Base-by-base conservation (phyloP, 2,797 vertebrate species). In the Borostomias antarcticus region DNA sequence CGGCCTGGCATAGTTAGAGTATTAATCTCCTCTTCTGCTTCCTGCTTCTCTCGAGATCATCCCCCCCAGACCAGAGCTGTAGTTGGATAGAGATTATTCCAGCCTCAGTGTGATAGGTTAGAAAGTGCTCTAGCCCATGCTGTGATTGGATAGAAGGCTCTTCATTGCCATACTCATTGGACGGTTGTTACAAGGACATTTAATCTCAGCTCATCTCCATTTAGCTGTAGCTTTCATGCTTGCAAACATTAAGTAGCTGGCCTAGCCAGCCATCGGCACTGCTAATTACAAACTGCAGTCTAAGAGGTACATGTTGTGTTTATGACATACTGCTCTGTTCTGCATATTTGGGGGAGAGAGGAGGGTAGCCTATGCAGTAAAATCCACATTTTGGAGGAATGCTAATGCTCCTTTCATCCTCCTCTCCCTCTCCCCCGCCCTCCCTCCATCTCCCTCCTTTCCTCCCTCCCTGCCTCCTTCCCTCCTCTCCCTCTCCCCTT, bases 1-100 rank as follows among this genome's bases (percentile, higher is more conserved):
- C 40, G n/a, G 62, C 45, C 62, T 64, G 69, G 66, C 17, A 15
- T 54, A 58, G 57, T 66, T 74, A 72, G 50, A 23, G n/a, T 62
- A 17, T 30, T 9, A 11, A 25, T 62, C 25, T 64, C 76, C 77
- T 87, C 79, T 84, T 82, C 76, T 59, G 53, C 82, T 89, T 76
- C 76, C 72, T 84, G 79, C 87, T 89, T 82, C 85, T 40, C 63
- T 86, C 67, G 66, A 73, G 73, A 72, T 82, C 77, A 75, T 82
- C 83, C 78, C 83, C 78, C 80, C 81, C 88, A 75, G 81, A 43
- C 86, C 88, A 56, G 35, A 30, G 13, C 57, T 72, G 63, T 66
- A 53, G 33, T 68, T 73, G 54, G 25, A 72, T 81, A 75, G 82
- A 86, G 2, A 58, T 43, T 13, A 45, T n/a, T 4, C 40, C 17